Evolutionary conservation across 2,797 vertebrate species (phyloP), one percentile per base, ranked within the genome.

Genomic region (Chelon auratus): DNA sequence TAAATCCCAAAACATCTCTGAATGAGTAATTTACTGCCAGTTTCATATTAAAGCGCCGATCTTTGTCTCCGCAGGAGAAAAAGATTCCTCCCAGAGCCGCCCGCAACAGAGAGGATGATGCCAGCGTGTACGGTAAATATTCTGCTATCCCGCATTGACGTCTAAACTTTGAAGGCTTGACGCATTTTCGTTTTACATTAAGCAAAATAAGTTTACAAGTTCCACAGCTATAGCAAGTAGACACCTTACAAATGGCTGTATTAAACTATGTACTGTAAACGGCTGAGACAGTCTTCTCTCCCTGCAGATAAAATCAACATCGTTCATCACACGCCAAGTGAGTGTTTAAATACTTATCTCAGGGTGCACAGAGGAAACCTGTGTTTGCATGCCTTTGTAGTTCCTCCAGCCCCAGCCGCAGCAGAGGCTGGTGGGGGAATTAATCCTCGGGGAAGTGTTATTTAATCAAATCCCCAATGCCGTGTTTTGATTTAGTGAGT

Each of bases 291-390:
- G 40, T 81, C 68, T 52, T 77, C 72, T 84, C 80, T 65, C 79
- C 70, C 72, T 33, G 24, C 88, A 94, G 94, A 94, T 92, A 92
- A 93, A 91, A 93, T 95, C 91, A 91, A 86, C 92, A 92, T 88
- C 36, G 78, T 91, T 86, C 93, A 92, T 91, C 93, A 91, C 64
- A 87, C 75, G 47, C 87, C 90, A 92, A 80, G 93, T 95, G 82
- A 93, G 94, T 93, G 75, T 76, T 78, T 72, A 75, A 77, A 76
- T 76, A 69, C 58, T 36, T 66, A 68, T 68, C 77, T 77, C 62
- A n/a, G 51, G 61, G 60, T 45, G 72, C 15, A 10, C 53, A 75
- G 66, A 76, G 67, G 43, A 64, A 75, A 75, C 30, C 39, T 60
- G 80, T 77, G 78, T 75, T 81, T 81, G 79, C 85, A 83, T 74